Conservation (phyloP, 92 coral and sea anemone genomes). For the Palythoa grandis region DNA sequence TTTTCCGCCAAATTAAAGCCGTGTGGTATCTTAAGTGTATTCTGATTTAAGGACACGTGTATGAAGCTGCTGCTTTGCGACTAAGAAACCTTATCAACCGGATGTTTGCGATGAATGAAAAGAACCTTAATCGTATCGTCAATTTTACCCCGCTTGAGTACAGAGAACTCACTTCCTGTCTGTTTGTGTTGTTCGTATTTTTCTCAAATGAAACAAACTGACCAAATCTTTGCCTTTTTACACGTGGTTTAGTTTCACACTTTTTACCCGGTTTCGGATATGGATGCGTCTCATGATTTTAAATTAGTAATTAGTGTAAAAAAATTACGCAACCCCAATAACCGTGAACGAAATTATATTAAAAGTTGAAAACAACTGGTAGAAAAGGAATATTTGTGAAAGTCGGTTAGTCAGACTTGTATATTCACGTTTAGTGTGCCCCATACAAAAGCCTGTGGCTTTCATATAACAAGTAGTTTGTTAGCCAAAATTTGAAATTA, state of each 20-base stretch:
- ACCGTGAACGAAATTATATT: neutral
- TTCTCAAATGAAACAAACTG: neutral
- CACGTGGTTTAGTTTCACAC: slow-evolving; percentile 31
- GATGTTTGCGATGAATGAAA: slow-evolving; percentile 15
- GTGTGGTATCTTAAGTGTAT: neutral
- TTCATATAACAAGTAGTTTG: neutral
- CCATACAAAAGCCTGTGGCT: neutral
- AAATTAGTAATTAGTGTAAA: slow-evolving; percentile 43
- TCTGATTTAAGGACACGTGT: slow-evolving; percentile 39
- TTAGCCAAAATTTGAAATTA: too few species aligned
- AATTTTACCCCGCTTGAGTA: neutral
- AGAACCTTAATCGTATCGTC: neutral
- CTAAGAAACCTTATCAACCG: slow-evolving; percentile 19
- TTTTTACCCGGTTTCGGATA: slow-evolving; percentile 5
- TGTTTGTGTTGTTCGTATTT: neutral
- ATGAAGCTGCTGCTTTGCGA: neutral
- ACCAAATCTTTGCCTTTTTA: neutral
- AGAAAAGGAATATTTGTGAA: neutral
- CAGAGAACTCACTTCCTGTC: slow-evolving; percentile 34
- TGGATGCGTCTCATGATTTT: slow-evolving; percentile 13
- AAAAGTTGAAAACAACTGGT: neutral
- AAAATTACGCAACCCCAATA: neutral
- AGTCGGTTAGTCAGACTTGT: neutral
- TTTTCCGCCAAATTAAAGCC: neutral
- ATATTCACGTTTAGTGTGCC: neutral